Percentiles rank a stretch among this genome's conserved stretches.
Evolutionary conservation across 2,113 vertebrate species (phyloP).

Genomic region (Antechinus flavipes): DNA sequence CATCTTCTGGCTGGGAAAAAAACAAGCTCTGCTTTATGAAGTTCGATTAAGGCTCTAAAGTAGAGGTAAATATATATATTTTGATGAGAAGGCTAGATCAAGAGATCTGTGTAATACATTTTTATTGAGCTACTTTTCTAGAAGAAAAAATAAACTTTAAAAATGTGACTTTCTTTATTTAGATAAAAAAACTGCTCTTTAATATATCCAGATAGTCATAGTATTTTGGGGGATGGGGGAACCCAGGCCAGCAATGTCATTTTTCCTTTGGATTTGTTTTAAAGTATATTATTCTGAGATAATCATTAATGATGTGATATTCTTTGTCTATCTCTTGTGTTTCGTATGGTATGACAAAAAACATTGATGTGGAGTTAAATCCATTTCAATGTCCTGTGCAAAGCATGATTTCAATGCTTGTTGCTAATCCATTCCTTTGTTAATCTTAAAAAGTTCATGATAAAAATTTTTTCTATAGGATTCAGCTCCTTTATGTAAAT

Average conservation of each 20-base stretch:
- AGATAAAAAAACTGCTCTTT: conserved; percentile 3
- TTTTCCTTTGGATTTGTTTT: conserved; percentile 40
- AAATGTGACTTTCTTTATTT: conserved; percentile 4
- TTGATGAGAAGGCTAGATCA: not conserved
- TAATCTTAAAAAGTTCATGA: not conserved
- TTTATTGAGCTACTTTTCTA: conserved; percentile 14
- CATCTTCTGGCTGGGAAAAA: not conserved
- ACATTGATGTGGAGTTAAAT: not conserved
- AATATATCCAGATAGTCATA: not conserved
- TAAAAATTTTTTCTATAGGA: conserved; percentile 2
- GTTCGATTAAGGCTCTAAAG: not conserved
- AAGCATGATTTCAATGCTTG: not conserved
- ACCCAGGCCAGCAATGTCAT: conserved; percentile 4
- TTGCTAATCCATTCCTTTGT: conserved; percentile 2
- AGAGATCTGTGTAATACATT: not conserved
- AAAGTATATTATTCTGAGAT: not conserved
- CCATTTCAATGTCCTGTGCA: not conserved
- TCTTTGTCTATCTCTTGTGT: conserved; percentile 7
- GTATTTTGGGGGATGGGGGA: conserved; percentile 13
- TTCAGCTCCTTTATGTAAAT: not conserved
- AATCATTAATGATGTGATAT: not conserved
- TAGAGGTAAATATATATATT: not conserved
- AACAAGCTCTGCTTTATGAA: not conserved
- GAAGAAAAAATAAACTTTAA: not conserved
- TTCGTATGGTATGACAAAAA: conserved; percentile 32